phyloP scores from a whole-genome alignment of 2,113 vertebrate genomes.

The Corvus moneduloides region DNA sequence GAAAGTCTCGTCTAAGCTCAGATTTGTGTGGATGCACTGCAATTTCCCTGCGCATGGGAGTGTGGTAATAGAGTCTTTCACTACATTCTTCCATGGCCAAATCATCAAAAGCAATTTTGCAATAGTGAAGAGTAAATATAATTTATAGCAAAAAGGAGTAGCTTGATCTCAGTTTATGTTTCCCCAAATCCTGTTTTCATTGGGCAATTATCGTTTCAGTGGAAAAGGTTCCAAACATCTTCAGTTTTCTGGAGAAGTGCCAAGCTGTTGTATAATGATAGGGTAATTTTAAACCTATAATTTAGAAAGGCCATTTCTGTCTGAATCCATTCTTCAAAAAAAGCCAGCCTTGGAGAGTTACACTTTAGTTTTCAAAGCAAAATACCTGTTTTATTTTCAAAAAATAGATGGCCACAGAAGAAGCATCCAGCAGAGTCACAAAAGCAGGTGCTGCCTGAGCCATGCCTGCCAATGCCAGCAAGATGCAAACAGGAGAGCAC shows the following conservation, averaged over 20 bases:
- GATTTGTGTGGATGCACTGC: conserved; percentile 4
- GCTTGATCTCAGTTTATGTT: conserved; percentile 52
- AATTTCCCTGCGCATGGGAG: background rate
- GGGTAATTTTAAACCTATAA: conserved; percentile 53
- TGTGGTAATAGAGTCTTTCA: background rate
- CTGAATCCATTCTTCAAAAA: background rate
- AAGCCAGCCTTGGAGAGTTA: background rate
- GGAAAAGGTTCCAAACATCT: conserved; percentile 8
- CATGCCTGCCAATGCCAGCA: fast-evolving
- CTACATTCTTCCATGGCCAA: conserved; percentile 29
- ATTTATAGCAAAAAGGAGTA: conserved; percentile 45
- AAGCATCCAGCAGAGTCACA: background rate
- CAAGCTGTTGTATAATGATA: conserved; percentile 33
- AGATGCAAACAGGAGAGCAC: background rate
- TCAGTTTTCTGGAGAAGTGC: background rate
- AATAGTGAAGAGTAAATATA: conserved; percentile 24
- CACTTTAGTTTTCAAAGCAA: conserved; percentile 5
- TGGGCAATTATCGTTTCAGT: conserved; percentile 17
- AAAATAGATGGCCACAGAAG: background rate
- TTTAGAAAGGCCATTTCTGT: conserved; percentile 30
- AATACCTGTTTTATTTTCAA: background rate
- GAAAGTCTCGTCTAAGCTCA: conserved; percentile 7
- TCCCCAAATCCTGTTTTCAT: conserved; percentile 49
- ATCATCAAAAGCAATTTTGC: conserved; percentile 34
- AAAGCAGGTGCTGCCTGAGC: background rate